Base-by-base conservation (phyloP, 2,113 vertebrate species). In the Macquaria australasica region DNA sequence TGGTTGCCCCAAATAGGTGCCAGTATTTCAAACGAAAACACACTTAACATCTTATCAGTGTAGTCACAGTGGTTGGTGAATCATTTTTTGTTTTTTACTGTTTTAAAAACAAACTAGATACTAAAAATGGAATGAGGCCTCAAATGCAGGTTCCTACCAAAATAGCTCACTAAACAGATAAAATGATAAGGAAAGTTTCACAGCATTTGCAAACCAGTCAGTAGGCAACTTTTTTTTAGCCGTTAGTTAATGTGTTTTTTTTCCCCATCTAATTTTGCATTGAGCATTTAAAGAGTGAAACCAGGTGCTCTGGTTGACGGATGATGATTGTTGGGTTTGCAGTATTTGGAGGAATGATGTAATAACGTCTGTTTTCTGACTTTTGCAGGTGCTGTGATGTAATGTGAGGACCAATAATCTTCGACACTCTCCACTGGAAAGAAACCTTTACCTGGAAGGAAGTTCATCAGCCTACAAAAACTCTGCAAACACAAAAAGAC, bases 1-100 rank as follows among this genome's bases (percentile, higher is more conserved):
- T 25, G 41, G 2, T 31, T 74, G 7, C 39, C 34, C 2, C 16
- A 34, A 53, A 56, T 5, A 6, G 6, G 6, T 9, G 41, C 45
- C 70, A 86, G 0, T 9, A 37, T 39, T n/a, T 74, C 2, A 37
- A 62, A 75, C 59, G 9, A n/a, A 75, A 76, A 63, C 72, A 63
- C 25, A 5, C 15, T 23, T 31, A 1, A 25, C 0, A 0, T 63
- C 73, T 69, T 62, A 82, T 84, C 55, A 45, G 0, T 31, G 12
- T 14, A 34, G 1, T 18, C 3, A 37, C 7, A 37, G 59, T 8
- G 15, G 41, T 23, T 59, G 15, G 21, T 78, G 5, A 77, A 45
- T 70, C 48, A 68, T 82, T 82, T 59, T 82, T 82, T 59, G 45
- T 14, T 6, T 43, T 67, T 31, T 31, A 16, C 8, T 6, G 7